Conservation (phyloP, 2,797 vertebrate genomes). For the Sibirionetta formosa region DNA sequence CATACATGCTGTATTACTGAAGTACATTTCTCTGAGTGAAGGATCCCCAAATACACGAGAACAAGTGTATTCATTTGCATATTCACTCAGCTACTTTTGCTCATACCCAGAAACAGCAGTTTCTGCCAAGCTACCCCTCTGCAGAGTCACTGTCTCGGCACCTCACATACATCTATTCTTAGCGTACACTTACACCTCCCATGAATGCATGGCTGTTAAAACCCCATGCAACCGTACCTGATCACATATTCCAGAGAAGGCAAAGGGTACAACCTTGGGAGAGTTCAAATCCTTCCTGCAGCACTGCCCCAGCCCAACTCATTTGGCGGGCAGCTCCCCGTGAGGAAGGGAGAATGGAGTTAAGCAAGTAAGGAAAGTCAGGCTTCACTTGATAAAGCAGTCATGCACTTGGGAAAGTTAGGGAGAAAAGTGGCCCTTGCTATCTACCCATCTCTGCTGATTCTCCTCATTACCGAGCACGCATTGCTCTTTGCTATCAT, state of each 20-base stretch:
- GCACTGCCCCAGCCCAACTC: background rate
- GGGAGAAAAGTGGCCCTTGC: background rate
- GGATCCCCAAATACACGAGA: background rate
- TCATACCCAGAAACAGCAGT: background rate
- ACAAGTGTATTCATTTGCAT: background rate
- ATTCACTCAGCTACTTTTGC: background rate
- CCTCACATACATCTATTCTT: background rate
- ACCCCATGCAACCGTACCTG: rapidly evolving
- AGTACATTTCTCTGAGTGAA: background rate
- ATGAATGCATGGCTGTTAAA: background rate
- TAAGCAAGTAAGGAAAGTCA: background rate
- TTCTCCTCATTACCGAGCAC: rapidly evolving
- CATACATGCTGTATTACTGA: rapidly evolving
- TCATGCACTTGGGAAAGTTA: too few relatives aligned
- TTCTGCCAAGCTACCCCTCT: background rate
- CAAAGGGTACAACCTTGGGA: background rate
- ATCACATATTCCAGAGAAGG: background rate
- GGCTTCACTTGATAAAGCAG: background rate
- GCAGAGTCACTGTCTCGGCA: background rate
- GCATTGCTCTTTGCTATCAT: background rate
- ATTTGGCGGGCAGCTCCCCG: background rate
- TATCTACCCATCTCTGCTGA: rapidly evolving
- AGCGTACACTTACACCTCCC: rapidly evolving
- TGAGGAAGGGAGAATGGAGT: too few relatives aligned
- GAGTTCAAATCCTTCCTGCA: background rate